Evolutionary conservation across 2,888 invertebrate species (phyloP).

Genomic region (Sipha maydis): DNA sequence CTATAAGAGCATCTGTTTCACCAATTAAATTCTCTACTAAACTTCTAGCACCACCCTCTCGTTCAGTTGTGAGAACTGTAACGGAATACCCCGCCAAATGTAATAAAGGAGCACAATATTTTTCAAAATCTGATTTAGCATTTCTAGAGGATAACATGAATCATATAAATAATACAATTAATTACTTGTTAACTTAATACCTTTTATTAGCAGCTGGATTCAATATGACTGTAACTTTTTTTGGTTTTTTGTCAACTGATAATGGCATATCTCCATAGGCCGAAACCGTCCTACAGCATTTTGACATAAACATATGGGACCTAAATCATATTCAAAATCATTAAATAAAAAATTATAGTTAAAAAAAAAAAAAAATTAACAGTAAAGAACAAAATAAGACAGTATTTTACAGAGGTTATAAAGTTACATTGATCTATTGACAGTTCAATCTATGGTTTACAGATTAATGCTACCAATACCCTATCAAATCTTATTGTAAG

Average conservation of each 20-base stretch:
- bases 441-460: no score
- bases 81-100: constrained; percentile 88
- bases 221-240: constrained; percentile 85
- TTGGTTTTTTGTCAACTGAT: constrained; percentile 73
- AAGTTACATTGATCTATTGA: no score
- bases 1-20: constrained; percentile 84
- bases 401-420: neutral
- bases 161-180: no score
- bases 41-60: constrained; percentile 87
- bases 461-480: no score
- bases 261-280: constrained; percentile 77
- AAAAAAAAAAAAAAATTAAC: neutral
- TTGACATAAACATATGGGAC: constrained; percentile 79
- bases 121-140: constrained; percentile 77
- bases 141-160: constrained; percentile 68
- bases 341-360: constrained; percentile 33
- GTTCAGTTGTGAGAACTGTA: constrained; percentile 81
- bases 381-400: neutral
- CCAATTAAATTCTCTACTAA: constrained; percentile 80
- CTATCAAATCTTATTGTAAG: no score
- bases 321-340: constrained; percentile 69
- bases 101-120: constrained; percentile 92
- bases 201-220: constrained; percentile 91
- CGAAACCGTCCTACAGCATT: constrained; percentile 81
- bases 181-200: constrained; percentile 66